Percentiles rank a stretch among this genome's conserved stretches.
Conservation (phyloP, 2,113 vertebrate species). For the Ivindomyrus marchei region DNA sequence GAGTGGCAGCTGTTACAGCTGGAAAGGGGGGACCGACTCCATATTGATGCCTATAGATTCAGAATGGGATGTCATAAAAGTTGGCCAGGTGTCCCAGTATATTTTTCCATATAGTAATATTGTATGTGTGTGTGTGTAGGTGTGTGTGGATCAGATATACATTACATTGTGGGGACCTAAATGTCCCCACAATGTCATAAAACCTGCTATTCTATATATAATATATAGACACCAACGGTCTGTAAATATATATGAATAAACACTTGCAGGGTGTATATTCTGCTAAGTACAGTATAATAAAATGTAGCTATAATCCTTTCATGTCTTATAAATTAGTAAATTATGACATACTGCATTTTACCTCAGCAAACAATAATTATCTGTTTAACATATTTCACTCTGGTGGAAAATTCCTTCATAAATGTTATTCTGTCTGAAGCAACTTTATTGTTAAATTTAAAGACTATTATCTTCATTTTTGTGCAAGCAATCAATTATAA, state of each 20-base stretch:
- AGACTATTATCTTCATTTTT: neutral
- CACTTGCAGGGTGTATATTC: neutral
- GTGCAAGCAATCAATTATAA: neutral
- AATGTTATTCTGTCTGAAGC: neutral
- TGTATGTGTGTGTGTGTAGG: neutral
- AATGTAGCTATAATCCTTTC: neutral
- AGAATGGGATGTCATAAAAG: neutral
- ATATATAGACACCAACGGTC: neutral
- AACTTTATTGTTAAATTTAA: neutral
- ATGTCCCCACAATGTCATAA: too few species aligned
- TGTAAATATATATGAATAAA: neutral
- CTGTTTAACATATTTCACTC: neutral
- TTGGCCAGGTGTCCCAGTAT: neutral
- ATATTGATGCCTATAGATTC: neutral
- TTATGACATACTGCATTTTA: neutral
- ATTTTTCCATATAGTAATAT: neutral
- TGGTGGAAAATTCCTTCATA: neutral
- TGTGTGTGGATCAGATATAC: neutral
- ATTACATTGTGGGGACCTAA: too few species aligned
- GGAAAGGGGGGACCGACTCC: neutral
- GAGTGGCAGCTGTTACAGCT: too few species aligned
- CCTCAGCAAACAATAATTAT: neutral
- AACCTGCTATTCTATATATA: neutral
- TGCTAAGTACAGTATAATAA: neutral
- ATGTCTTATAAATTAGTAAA: neutral